A percentile compares a stretch with the other conserved stretches of the same genome.
Conservation (phyloP, 2,888 invertebrate genomes). For the Eulithis prunata region DNA sequence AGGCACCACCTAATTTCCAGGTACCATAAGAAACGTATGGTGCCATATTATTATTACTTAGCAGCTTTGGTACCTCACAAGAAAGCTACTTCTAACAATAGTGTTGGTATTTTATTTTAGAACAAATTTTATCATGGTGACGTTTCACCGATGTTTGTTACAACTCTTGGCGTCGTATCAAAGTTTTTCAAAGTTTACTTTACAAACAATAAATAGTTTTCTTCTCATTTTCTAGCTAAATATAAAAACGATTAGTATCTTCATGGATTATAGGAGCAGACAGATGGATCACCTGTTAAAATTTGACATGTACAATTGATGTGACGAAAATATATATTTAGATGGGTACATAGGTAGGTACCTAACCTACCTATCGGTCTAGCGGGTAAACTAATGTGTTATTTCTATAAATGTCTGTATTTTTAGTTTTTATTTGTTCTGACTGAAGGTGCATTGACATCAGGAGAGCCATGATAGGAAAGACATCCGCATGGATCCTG, state of each 20-base stretch:
- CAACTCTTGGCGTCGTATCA: slow-evolving; percentile 42
- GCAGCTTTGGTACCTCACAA: too few relatives aligned
- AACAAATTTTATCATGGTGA: slow-evolving; percentile 47
- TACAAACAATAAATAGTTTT: slow-evolving; percentile 32
- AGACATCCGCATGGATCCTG: too few relatives aligned
- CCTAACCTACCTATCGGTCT: too few relatives aligned
- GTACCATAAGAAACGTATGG: too few relatives aligned
- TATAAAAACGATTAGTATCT: slow-evolving; percentile 32
- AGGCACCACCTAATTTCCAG: too few relatives aligned
- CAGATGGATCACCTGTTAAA: slow-evolving; percentile 25
- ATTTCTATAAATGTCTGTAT: too few relatives aligned
- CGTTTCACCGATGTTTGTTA: slow-evolving; percentile 37
- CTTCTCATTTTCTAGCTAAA: slow-evolving; percentile 39
- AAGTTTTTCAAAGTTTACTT: slow-evolving; percentile 38
- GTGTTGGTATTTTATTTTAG: slow-evolving; percentile 32
- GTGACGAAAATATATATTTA: slow-evolving; percentile 8
- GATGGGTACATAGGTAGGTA: too few relatives aligned
- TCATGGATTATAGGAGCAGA: slow-evolving; percentile 19
- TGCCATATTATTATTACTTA: neutral
- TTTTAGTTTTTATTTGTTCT: too few relatives aligned
- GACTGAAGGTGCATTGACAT: too few relatives aligned
- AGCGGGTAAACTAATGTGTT: too few relatives aligned
- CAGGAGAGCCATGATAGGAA: too few relatives aligned
- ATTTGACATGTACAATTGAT: slow-evolving; percentile 16
- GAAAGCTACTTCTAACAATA: slow-evolving; percentile 44